Evolutionary conservation across 2,797 vertebrate species (phyloP).

Genomic region (Clarias pachynema): DNA sequence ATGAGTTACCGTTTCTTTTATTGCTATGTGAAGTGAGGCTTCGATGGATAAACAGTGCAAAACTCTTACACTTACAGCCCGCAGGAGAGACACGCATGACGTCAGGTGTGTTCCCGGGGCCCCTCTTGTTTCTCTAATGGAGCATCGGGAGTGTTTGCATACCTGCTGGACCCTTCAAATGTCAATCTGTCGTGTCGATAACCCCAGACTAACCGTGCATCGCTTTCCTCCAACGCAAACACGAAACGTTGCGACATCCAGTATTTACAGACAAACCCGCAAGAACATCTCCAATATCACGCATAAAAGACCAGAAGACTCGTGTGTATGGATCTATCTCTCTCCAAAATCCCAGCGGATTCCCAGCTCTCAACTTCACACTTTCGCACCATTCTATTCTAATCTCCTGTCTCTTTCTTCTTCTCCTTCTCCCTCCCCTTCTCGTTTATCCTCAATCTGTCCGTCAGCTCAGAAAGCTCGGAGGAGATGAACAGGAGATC

Average conservation of each 20-base stretch:
- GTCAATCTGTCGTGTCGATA: slow-evolving; percentile 9
- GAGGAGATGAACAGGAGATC: slow-evolving; percentile 17
- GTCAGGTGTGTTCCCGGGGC: background rate
- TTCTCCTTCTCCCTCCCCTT: slow-evolving; percentile 8
- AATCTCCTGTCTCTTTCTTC: slow-evolving; percentile 3
- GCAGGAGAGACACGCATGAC: background rate
- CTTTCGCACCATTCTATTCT: background rate
- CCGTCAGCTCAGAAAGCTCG: slow-evolving; percentile 26
- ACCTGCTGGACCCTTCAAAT: slow-evolving; percentile 12
- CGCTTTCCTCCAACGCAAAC: background rate
- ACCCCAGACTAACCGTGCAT: background rate
- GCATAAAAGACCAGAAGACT: background rate
- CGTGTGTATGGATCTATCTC: background rate
- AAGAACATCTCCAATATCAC: slow-evolving; percentile 6
- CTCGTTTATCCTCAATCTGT: slow-evolving; percentile 39
- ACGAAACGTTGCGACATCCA: background rate
- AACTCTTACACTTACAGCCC: background rate
- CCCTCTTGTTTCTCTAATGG: background rate
- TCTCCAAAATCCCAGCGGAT: slow-evolving; percentile 3
- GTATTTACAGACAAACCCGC: background rate
- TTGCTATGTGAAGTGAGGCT: background rate
- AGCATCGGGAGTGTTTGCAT: background rate
- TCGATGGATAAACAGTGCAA: background rate
- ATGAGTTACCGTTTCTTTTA: background rate
- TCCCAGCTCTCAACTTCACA: background rate